phyloP scores from a whole-genome alignment of 2,113 vertebrate genomes.

The Ascaphus truei region DNA sequence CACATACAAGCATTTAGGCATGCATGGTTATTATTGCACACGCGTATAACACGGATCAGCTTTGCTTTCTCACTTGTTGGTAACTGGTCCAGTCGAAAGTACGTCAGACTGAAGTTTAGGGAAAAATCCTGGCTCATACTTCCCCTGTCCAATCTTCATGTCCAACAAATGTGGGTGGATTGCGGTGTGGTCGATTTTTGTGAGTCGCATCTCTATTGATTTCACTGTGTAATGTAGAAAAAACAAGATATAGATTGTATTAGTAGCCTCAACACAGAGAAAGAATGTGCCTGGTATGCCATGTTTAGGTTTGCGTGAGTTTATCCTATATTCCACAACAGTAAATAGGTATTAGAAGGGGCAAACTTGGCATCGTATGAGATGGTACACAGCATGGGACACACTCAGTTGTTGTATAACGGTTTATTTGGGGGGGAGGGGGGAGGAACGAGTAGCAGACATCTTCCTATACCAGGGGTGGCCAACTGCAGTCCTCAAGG shows the following conservation, averaged over 20 bases:
- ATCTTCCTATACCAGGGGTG: no score
- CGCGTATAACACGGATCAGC: neutral
- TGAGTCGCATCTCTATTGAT: conserved; percentile 86
- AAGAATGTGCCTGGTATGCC: no score
- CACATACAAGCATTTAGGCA: no score
- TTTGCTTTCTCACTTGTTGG: conserved; percentile 83
- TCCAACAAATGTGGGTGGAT: conserved; percentile 94
- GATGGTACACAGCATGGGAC: no score
- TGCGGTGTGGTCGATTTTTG: conserved; percentile 96
- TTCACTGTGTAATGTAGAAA: conserved; percentile 71
- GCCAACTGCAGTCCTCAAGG: no score
- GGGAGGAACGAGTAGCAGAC: no score
- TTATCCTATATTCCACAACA: no score
- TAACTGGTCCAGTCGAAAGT: conserved; percentile 86
- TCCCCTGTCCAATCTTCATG: conserved; percentile 98
- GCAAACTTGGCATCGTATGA: no score
- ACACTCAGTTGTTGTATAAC: no score
- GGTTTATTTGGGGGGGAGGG: no score
- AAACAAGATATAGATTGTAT: conserved; percentile 9
- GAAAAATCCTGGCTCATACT: conserved; percentile 95
- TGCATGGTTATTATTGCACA: neutral
- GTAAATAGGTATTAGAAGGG: no score
- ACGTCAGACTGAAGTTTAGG: conserved; percentile 92
- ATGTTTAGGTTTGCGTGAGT: no score
- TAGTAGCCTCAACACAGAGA: neutral